Base-by-base conservation (phyloP, 1,140 invertebrate species). In the Eumaeus atala region DNA sequence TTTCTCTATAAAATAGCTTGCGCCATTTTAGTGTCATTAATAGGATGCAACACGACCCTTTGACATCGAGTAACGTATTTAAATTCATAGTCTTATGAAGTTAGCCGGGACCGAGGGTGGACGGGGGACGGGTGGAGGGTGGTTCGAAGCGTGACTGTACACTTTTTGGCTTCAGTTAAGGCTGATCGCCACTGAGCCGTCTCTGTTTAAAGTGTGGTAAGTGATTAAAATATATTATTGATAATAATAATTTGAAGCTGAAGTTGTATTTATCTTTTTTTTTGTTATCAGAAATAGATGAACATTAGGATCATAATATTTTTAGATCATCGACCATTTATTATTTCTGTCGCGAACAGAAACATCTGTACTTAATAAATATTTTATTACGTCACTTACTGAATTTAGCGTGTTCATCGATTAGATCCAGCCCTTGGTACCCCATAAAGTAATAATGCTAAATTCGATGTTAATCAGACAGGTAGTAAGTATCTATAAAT, bases 1-100 rank as follows among this genome's bases (percentile, higher is more conserved):
- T 28, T 28, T 28, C 6, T 28, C 21, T 28, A 28, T 28, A 28
- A 28, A 38, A 6, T 38, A 38, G 12, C 5, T 21, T 64, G 61
- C 62, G 49, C 5, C 64, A 75, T 72, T 70, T 73, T 77, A 75
- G 8, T 16, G 11, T 48, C 38, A 48, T 54, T 53, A 72, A 64
- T 64, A 44, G 61, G 72, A 74, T 80, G 77, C 80, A 80, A 71
- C 76, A 64, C 70, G 70, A 76, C 77, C 77, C 74, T 80, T 82
- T 82, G 80, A 86, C 78, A 86, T 84, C 78, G 77, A 71, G 70
- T 79, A 85, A 81, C 78, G 82, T 85, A 84, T 85, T 85, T 85
- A 85, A 85, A 85, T 82, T 84, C 78, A 84, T 85, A 83, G 80
- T 84, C 82, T 84, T 85, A 84, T 85, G 75, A 84, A 84, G 78